Evolutionary conservation across 64 coral and sea anemone species (phyloP).

Genomic region (Porites australiensis): DNA sequence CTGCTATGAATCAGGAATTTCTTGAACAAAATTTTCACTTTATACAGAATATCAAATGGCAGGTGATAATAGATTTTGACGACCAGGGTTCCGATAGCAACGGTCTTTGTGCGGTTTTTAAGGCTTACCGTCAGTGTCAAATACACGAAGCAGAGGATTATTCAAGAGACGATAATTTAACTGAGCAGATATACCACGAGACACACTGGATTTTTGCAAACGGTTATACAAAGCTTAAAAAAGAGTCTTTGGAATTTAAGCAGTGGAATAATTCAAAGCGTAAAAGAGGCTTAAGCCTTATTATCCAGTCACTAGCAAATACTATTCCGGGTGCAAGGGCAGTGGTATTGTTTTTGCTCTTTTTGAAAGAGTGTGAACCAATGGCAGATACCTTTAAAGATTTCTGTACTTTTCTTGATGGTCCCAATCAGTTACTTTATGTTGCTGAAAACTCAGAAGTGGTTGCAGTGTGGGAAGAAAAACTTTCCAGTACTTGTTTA

Average conservation of each 20-base stretch:
- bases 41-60: slow-evolving; percentile 59
- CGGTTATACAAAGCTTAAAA: slow-evolving; percentile 16
- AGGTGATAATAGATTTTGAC: slow-evolving; percentile 64
- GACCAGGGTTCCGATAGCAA: slow-evolving; percentile 27
- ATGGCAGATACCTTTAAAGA: slow-evolving; percentile 66
- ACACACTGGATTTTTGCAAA: slow-evolving; percentile 74
- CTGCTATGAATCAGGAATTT: neutral
- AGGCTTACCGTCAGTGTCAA: neutral
- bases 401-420: slow-evolving; percentile 52
- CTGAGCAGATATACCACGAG: slow-evolving; percentile 11
- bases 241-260: slow-evolving; percentile 26
- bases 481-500: slow-evolving; percentile 43
- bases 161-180: slow-evolving; percentile 2
- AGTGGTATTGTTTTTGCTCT: slow-evolving; percentile 57
- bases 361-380: slow-evolving; percentile 30
- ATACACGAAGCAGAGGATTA: slow-evolving; percentile 73
- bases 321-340: slow-evolving; percentile 42
- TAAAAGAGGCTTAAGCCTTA: slow-evolving; percentile 49
- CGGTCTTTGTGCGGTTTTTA: slow-evolving; percentile 56
- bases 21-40: slow-evolving; percentile 35
- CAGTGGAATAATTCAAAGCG: slow-evolving; percentile 57
- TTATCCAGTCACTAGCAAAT: slow-evolving; percentile 48
- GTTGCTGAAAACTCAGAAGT: slow-evolving; percentile 41
- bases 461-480: slow-evolving; percentile 26
- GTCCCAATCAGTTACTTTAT: slow-evolving; percentile 58